Percentiles rank a stretch among this genome's conserved stretches.
These are phyloP conservation scores for Callyntrura sp. DNA, from an alignment of 2,888 invertebrate genomes.

Conservation along the genomic window DNA sequence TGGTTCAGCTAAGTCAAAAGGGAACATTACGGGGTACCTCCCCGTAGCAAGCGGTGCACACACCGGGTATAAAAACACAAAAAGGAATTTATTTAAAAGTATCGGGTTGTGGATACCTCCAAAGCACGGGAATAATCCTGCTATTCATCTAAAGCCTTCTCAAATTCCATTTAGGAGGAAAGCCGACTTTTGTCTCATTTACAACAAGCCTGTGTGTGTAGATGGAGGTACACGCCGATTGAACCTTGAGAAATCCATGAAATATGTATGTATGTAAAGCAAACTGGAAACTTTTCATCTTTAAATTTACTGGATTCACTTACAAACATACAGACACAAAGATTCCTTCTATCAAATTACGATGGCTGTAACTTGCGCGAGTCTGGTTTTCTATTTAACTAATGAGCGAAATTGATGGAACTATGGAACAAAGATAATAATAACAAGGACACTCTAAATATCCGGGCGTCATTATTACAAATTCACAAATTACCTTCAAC, in stretches of 20 bases:
- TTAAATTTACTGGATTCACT: slow-evolving; percentile 27
- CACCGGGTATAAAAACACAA: neutral
- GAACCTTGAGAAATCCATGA: neutral
- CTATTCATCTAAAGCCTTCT: too few species aligned
- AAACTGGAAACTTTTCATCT: slow-evolving; percentile 35
- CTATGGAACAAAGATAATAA: neutral
- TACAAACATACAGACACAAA: neutral
- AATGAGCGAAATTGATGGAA: slow-evolving; percentile 10
- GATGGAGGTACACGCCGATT: too few species aligned
- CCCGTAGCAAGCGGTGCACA: neutral
- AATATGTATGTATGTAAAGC: slow-evolving; percentile 35
- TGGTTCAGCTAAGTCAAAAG: neutral
- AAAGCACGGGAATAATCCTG: too few species aligned
- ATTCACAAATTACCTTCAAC: neutral
- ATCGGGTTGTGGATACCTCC: too few species aligned
- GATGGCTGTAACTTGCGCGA: neutral
- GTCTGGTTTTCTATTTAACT: neutral
- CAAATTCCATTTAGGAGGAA: neutral
- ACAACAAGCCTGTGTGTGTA: too few species aligned
- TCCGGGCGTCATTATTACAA: too few species aligned
- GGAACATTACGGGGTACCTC: neutral
- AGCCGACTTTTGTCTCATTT: neutral
- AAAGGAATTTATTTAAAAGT: neutral
- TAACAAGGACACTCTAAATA: too few species aligned
- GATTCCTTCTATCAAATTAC: neutral